Conservation (phyloP, 2,113 vertebrate species). For the Chlorodrepanis virens region DNA sequence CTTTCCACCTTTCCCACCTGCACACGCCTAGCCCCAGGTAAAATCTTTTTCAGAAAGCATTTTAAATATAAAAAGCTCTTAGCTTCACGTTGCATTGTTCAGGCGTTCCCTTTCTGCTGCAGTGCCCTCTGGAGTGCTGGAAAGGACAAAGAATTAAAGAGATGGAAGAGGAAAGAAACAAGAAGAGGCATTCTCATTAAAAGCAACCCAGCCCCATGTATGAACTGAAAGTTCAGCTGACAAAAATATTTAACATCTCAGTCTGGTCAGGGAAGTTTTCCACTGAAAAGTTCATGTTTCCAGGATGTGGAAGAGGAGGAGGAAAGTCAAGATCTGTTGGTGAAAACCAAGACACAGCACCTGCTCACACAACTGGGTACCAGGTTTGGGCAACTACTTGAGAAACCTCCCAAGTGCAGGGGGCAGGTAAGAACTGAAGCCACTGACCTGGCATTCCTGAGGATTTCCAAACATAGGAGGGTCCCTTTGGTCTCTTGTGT, state of each 20-base stretch:
- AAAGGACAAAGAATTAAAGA: constrained; percentile 2
- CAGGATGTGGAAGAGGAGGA: background rate
- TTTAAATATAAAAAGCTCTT: constrained; percentile 1
- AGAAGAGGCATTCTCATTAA: background rate
- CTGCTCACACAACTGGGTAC: background rate
- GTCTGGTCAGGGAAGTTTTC: background rate
- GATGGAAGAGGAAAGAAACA: background rate
- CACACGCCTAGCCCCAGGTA: background rate
- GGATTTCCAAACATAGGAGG: background rate
- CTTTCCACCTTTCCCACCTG: background rate
- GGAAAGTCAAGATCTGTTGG: background rate
- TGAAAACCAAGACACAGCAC: background rate
- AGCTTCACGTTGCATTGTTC: background rate
- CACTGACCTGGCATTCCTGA: background rate
- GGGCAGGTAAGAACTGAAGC: background rate
- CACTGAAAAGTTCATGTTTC: background rate
- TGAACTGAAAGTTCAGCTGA: background rate
- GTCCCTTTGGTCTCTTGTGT: background rate
- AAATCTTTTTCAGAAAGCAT: background rate
- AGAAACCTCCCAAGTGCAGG: background rate
- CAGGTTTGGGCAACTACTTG: background rate
- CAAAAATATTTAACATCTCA: background rate
- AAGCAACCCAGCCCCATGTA: background rate
- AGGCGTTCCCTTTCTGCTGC: background rate
- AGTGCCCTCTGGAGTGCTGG: background rate